Conservation (phyloP, 2,888 invertebrate genomes). For the Chloroclystis v-ata region DNA sequence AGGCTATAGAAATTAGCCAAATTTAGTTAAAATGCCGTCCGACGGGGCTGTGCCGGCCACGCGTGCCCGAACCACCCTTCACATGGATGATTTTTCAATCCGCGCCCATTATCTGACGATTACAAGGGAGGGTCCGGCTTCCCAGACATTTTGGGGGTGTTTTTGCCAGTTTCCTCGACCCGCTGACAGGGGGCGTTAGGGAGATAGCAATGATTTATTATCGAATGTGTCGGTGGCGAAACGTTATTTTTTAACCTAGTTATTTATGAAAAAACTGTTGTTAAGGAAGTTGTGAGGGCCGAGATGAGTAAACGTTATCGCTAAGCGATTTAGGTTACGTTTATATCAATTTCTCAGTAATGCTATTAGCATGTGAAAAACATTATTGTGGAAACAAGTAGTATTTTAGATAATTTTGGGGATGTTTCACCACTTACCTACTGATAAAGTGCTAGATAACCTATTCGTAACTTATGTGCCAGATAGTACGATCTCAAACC, state of each 20-base stretch:
- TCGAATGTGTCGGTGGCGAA: slow-evolving; percentile 44
- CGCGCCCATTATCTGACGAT: slow-evolving; percentile 70
- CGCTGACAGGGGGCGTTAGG: slow-evolving; percentile 48
- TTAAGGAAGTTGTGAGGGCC: neutral
- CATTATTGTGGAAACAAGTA: too few relatives aligned
- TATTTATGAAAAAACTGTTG: slow-evolving; percentile 1
- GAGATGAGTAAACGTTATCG: neutral
- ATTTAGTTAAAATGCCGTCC: slow-evolving; percentile 9
- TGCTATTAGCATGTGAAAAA: too few relatives aligned
- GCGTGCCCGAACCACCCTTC: slow-evolving; percentile 37
- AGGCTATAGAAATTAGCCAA: slow-evolving; percentile 8
- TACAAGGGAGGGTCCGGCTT: slow-evolving; percentile 64
- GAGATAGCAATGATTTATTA: slow-evolving; percentile 64
- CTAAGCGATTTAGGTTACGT: too few relatives aligned
- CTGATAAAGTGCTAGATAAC: too few relatives aligned
- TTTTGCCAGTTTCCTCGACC: slow-evolving; percentile 49
- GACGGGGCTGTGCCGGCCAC: slow-evolving; percentile 15
- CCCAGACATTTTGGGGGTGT: slow-evolving; percentile 65
- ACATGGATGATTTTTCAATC: slow-evolving; percentile 74
- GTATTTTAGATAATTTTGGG: too few relatives aligned
- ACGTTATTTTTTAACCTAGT: slow-evolving; percentile 55
- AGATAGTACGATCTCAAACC: too few relatives aligned
- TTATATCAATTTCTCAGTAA: too few relatives aligned
- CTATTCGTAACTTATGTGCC: too few relatives aligned
- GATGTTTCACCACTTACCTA: too few relatives aligned